phyloP scores from a whole-genome alignment of 2,113 vertebrate genomes.

The Sterrhoptilus dennistouni region DNA sequence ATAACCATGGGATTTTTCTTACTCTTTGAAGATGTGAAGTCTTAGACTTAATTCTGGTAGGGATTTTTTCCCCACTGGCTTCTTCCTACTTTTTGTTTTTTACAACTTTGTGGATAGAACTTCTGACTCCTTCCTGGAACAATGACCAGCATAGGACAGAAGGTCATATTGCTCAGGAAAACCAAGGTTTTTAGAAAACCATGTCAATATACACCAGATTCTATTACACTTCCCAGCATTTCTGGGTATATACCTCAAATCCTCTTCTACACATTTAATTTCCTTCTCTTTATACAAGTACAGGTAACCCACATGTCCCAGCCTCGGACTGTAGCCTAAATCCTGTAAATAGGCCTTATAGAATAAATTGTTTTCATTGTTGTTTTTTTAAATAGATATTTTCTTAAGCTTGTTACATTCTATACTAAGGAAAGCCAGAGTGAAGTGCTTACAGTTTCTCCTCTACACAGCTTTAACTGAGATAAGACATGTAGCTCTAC shows the following conservation, averaged over 20 bases:
- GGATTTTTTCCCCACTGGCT: not conserved
- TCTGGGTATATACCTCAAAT: not conserved
- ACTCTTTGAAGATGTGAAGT: not conserved
- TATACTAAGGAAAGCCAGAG: not conserved
- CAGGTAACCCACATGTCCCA: not conserved
- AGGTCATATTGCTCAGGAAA: not conserved
- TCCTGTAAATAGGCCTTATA: not conserved
- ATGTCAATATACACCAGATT: not conserved
- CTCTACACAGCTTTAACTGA: not conserved
- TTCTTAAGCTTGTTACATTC: not conserved
- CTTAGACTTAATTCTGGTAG: not conserved
- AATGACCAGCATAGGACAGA: not conserved
- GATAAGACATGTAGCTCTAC: not conserved
- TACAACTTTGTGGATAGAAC: not conserved
- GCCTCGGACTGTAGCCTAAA: not conserved
- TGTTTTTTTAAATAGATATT: not conserved
- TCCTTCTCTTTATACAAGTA: not conserved
- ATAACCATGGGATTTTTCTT: not conserved
- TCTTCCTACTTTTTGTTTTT: not conserved
- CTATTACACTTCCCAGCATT: not conserved
- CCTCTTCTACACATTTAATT: not conserved
- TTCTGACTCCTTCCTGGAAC: not conserved
- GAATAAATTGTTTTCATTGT: not conserved
- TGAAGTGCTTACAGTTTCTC: not conserved
- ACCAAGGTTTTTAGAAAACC: not conserved